Evolutionary conservation across 2,797 vertebrate genomes (phyloP).

Genomic region (Mormyrops attenuatus): DNA sequence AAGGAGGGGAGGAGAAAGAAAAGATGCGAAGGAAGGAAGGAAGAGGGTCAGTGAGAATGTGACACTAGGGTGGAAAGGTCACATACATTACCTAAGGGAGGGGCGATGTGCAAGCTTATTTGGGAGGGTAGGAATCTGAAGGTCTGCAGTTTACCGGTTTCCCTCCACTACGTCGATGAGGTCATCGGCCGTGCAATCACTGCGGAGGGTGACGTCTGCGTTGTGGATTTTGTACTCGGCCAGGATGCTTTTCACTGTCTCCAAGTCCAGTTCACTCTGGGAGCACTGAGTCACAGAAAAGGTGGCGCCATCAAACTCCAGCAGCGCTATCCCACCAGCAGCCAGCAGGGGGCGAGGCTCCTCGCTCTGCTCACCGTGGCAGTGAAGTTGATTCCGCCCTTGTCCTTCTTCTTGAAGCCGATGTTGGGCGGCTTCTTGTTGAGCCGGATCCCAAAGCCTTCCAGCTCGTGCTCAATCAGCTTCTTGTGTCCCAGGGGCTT

Average conservation of each 20-base stretch:
- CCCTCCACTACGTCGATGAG: slow-evolving; percentile 98
- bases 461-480: slow-evolving; percentile 94
- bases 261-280: slow-evolving; percentile 82
- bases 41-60: not conserved
- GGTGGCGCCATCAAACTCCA: not conserved
- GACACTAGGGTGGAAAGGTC: not conserved
- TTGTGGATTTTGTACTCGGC: slow-evolving; percentile 98
- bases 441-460: slow-evolving; percentile 94
- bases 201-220: slow-evolving; percentile 88
- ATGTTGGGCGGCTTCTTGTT: slow-evolving; percentile 97
- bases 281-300: slow-evolving; percentile 65
- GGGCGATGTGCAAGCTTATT: not conserved
- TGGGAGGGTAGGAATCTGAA: not conserved
- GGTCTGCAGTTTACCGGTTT: slow-evolving; percentile 72
- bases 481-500: slow-evolving; percentile 96
- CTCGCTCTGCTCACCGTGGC: slow-evolving; percentile 67
- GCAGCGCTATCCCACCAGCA: not conserved
- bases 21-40: not conserved
- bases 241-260: slow-evolving; percentile 93
- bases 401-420: slow-evolving; percentile 97
- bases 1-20: not conserved
- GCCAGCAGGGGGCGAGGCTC: not conserved
- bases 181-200: slow-evolving; percentile 90
- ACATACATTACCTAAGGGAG: not conserved
- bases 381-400: slow-evolving; percentile 98